Evolutionary conservation across 2,888 invertebrate species (phyloP), one percentile per base, ranked within the genome.

Genomic region (Odontothrips loti): DNA sequence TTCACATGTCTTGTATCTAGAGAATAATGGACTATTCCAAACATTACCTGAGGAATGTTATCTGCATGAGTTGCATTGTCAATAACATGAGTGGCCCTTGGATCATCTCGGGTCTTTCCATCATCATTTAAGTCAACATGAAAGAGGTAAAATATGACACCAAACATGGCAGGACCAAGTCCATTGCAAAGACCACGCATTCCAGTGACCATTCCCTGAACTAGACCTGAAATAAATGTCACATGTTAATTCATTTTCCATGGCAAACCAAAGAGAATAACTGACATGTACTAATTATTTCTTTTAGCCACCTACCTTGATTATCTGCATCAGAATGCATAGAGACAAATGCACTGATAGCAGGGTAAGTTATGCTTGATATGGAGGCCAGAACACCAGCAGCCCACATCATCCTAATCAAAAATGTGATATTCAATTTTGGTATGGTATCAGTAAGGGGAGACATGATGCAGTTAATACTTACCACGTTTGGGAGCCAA

Each of bases 201-300:
- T 20, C 99, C 99, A 0, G 99, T 99, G 80, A 99, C 96, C 93
- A 99, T 97, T 83, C 99, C 99, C 89, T 98, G 97, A 82, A 96
- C 96, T 58, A 96, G 92, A 82, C 95, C 91, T 91, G 84, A 17
- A 83, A 83, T 20, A 79, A 78, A 48, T 17, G 75, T n/a, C 29
- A 43, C 34, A 43, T 43, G 80, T 78, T 68, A 0, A 80, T 82
- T 78, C 51, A 80, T 27, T 51, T 27, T 29, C 29, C 29, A 78
- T 9, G 29, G 20, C 29, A 81, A 68, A 51, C 0, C 3, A 81
- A 48, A 79, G 34, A 23, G 68, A 11, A 80, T 86, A 90, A 95
- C 99, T 90, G 10, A n/a, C 58, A 1, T 51, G 51, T n/a, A 43
- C 58, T 17, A 6, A 58, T 58, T 43, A 4, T 43, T 43, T 43